These are phyloP conservation scores for Luehdorfia chinensis DNA, from an alignment of 1,140 invertebrate genomes.

Conservation along the genomic window DNA sequence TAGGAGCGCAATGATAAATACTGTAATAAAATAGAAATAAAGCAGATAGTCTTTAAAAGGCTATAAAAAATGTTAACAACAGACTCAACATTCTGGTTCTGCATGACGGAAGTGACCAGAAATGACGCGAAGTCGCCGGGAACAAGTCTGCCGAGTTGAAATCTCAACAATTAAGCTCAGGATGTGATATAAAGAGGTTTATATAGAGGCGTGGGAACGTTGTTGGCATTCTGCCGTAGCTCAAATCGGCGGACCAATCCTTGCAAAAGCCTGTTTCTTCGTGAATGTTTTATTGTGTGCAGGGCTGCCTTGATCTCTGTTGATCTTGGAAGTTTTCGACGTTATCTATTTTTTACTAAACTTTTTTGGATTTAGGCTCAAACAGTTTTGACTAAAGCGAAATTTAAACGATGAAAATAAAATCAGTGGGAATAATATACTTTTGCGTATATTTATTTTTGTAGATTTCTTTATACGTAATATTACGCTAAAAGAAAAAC, in stretches of 20 bases:
- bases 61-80: no score
- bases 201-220: slow-evolving; percentile 35
- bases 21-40: no score
- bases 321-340: slow-evolving; percentile 3
- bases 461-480: no score
- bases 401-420: no score
- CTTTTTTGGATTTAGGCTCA: no score
- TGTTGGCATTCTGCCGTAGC: slow-evolving; percentile 1
- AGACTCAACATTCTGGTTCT: not conserved
- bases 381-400: no score
- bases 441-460: no score
- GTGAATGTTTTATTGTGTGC: slow-evolving; percentile 16
- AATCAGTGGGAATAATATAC: no score
- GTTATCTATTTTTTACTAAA: not conserved
- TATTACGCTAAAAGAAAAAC: no score
- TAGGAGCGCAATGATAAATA: no score
- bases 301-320: slow-evolving; percentile 19
- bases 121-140: slow-evolving; percentile 9
- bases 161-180: slow-evolving; percentile 44
- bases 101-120: slow-evolving; percentile 12
- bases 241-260: slow-evolving; percentile 22
- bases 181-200: slow-evolving; percentile 42
- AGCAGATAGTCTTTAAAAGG: no score
- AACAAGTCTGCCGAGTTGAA: slow-evolving; percentile 30
- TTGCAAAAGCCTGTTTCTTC: slow-evolving; percentile 33